phyloP scores from a whole-genome alignment of 2,113 vertebrate species.

The Colaptes auratus region DNA sequence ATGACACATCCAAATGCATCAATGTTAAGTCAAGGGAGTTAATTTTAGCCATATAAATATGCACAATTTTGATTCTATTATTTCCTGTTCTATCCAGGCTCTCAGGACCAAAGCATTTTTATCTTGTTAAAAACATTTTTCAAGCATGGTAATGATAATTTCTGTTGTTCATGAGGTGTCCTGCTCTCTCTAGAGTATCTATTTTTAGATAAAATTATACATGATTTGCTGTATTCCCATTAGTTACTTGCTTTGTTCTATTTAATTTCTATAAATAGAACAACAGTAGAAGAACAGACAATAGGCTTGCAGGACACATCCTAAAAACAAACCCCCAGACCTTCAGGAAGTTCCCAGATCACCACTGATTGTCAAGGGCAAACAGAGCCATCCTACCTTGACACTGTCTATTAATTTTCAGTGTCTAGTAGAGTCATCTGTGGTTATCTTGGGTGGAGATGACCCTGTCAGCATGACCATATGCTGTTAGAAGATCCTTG shows the following conservation, averaged over 20 bases:
- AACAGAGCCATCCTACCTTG: background rate
- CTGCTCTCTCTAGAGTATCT: background rate
- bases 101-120: background rate
- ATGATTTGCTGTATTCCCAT: background rate
- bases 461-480: background rate
- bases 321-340: background rate
- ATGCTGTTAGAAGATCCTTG: background rate
- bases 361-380: background rate
- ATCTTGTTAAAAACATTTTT: background rate
- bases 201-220: background rate
- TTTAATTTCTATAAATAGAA: slow-evolving; percentile 35
- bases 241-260: background rate
- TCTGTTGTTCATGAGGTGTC: background rate
- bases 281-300: slow-evolving; percentile 41
- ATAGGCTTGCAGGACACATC: background rate
- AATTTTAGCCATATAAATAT: background rate
- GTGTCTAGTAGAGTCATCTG: background rate
- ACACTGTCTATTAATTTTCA: background rate
- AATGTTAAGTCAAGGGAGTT: background rate
- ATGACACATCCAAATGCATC: background rate
- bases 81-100: background rate
- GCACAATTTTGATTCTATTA: background rate
- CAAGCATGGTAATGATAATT: background rate
- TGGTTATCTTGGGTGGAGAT: background rate
- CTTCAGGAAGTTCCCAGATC: slow-evolving; percentile 47